Conservation (phyloP, 2,113 vertebrate genomes). For the Cacatua alba region DNA sequence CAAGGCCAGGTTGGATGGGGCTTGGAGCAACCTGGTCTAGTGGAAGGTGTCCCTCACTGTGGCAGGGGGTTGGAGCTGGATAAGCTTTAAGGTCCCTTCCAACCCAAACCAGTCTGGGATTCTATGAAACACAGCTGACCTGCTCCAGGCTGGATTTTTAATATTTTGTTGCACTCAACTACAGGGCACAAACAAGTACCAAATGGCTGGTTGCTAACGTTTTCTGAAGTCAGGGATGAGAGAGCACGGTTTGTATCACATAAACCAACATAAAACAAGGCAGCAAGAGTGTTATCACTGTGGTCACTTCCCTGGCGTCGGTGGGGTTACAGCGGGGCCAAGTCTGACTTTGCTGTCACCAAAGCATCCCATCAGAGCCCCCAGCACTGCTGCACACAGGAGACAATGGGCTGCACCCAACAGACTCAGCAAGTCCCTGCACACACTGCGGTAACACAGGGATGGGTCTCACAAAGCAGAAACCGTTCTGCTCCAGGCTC, state of each 20-base stretch:
- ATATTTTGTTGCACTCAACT: neutral
- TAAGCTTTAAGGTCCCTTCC: neutral
- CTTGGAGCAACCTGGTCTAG: no score
- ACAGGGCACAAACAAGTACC: neutral
- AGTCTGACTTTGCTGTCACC: neutral
- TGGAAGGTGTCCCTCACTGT: neutral
- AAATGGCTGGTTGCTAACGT: neutral
- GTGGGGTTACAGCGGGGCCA: neutral
- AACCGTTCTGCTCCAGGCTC: fast-evolving
- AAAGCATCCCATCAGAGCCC: neutral
- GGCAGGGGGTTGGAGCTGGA: neutral
- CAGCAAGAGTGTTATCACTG: neutral
- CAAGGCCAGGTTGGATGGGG: no score
- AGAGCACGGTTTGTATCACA: fast-evolving
- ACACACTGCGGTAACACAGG: fast-evolving
- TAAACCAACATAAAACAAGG: neutral
- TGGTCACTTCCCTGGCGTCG: neutral
- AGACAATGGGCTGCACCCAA: neutral
- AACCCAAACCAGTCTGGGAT: neutral
- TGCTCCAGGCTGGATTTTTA: neutral
- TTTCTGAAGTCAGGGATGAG: neutral
- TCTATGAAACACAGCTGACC: neutral
- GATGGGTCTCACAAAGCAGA: neutral
- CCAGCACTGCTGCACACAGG: neutral
- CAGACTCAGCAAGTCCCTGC: neutral